Evolutionary conservation across 2,888 invertebrate species (phyloP), one percentile per base, ranked within the genome.

Genomic region (Catocala nupta): DNA sequence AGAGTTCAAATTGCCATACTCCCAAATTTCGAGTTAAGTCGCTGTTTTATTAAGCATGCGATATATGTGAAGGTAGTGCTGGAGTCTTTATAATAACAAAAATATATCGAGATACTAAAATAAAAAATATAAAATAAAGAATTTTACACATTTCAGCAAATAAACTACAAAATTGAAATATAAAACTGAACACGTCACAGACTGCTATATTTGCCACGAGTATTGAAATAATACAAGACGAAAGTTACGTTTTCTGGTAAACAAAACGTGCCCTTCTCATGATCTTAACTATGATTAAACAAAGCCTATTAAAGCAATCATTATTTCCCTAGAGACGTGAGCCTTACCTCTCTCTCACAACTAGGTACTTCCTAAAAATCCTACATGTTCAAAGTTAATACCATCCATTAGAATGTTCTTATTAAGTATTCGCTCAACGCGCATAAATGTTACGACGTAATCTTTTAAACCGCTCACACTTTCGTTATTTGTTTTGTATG

Each of bases 401-500:
- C 44, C 58, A 56, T 36, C 52, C 16, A 52, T 65, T 44, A 69
- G 51, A 45, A 45, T 47, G 39, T 59, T 25, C n/a, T 47, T 47
- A 73, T 70, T 63, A 33, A 10, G 50, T 61, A 79, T 79, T 68
- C 75, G 54, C 34, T 48, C 11, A 53, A 42, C 61, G 68, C 53
- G 16, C 47, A 71, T 52, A 62, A 65, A 71, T 54, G 59, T 54
- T 59, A 47, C 53, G 43, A 43, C 47, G 11, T 77, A 73, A 73
- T 71, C 70, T 55, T 33, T 54, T 68, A 73, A 75, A 60, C 60
- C 70, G 64, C 64, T 73, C 64, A 58, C 48, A 52, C 59, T 50
- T 71, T 68, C 64, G 73, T 77, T 73, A 68, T 73, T 77, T 75
- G 58, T 68, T 56, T 70, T 68, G 62, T 50, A 47, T 63, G 54